A percentile compares a stretch with the other conserved stretches of the same genome.
Conservation (phyloP, 2,888 invertebrate species). For the Metopia argyrocephala region DNA sequence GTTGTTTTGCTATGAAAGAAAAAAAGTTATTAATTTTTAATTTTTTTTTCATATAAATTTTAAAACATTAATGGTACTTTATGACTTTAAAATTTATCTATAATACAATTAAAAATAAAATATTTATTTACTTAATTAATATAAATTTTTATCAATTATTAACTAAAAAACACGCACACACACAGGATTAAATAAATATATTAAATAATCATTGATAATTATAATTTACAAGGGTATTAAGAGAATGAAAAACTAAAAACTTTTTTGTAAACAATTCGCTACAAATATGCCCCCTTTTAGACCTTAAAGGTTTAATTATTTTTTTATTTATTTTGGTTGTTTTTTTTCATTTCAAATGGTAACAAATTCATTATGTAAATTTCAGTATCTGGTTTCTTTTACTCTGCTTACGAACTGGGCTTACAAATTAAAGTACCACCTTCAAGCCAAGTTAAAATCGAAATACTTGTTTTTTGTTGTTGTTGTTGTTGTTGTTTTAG, state of each 20-base stretch:
- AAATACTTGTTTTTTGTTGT: conserved; percentile 1
- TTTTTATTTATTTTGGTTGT: background rate
- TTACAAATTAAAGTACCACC: conserved; percentile 48
- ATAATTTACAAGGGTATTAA: background rate
- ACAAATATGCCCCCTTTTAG: background rate
- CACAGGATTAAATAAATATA: background rate
- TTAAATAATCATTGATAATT: background rate
- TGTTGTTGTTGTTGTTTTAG: too few relatives aligned
- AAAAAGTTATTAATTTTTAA: background rate
- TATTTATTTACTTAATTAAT: conserved; percentile 13
- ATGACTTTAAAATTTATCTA: conserved; percentile 58
- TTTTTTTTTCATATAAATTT: conserved; percentile 36
- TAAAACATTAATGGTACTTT: conserved; percentile 50
- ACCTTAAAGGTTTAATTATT: background rate
- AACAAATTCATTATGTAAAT: conserved; percentile 29
- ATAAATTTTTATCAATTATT: background rate
- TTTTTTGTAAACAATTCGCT: too few relatives aligned
- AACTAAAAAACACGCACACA: background rate
- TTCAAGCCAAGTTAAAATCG: conserved; percentile 49
- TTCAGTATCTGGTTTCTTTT: background rate
- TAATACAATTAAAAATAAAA: conserved; percentile 60
- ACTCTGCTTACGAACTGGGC: background rate
- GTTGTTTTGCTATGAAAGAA: background rate
- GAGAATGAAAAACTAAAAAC: background rate
- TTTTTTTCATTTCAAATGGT: background rate